Evolutionary conservation across 2,888 invertebrate species (phyloP).

Genomic region (Xanthorhoe designata): DNA sequence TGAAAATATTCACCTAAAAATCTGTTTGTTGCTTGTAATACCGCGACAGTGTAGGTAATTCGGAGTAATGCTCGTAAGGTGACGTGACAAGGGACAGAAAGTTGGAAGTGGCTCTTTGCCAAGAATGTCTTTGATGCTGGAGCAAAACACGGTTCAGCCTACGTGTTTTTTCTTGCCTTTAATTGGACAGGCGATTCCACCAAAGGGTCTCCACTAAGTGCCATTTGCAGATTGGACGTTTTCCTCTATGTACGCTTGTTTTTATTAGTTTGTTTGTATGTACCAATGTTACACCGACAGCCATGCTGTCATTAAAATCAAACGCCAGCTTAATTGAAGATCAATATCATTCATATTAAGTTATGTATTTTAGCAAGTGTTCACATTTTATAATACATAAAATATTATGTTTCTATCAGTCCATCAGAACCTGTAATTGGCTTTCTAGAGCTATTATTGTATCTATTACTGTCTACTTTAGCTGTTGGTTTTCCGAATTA

Average conservation of each 20-base stretch:
- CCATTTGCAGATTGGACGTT: background rate
- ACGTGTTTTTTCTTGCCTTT: slow-evolving; percentile 11
- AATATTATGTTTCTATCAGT: no score
- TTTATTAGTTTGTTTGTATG: background rate
- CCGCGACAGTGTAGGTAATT: slow-evolving; percentile 6
- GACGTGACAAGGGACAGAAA: slow-evolving; percentile 25
- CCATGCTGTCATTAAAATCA: background rate
- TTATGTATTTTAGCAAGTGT: no score
- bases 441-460: no score
- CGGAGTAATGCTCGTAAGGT: slow-evolving; percentile 17
- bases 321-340: background rate
- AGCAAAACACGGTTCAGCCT: slow-evolving; percentile 6
- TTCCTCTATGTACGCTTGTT: background rate
- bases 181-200: slow-evolving; percentile 13
- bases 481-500: no score
- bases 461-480: no score
- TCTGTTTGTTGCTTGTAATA: slow-evolving; percentile 6
- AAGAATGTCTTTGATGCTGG: slow-evolving; percentile 17
- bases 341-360: background rate
- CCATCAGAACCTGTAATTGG: no score
- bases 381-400: no score
- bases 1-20: slow-evolving; percentile 7
- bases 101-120: slow-evolving; percentile 17
- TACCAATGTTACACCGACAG: no score
- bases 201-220: slow-evolving; percentile 1